These are phyloP conservation scores for Poeciliopsis infans DNA, from an alignment of 2,797 vertebrate genomes.

Conservation along the genomic window DNA sequence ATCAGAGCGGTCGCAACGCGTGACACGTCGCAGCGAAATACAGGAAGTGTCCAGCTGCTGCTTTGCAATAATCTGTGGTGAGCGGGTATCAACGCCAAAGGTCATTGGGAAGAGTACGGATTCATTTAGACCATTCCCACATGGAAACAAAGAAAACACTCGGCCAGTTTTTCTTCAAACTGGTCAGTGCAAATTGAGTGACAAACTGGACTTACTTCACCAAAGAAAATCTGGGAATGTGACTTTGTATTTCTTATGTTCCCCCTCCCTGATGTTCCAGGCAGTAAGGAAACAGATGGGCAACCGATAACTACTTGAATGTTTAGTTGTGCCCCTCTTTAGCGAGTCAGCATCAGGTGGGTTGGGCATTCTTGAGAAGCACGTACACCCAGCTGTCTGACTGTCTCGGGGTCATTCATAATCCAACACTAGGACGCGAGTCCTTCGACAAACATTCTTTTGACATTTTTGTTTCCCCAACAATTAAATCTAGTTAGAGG, in stretches of 20 bases:
- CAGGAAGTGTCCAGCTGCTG: constrained; percentile 56
- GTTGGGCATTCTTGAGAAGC: constrained; percentile 32
- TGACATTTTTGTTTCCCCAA: constrained; percentile 1
- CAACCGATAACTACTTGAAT: constrained; percentile 32
- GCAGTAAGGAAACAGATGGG: constrained; percentile 28
- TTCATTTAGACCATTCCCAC: constrained; percentile 32
- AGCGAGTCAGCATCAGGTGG: constrained; percentile 68
- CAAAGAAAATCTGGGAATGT: constrained; percentile 1
- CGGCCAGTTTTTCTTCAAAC: constrained; percentile 43
- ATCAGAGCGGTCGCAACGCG: constrained; percentile 60
- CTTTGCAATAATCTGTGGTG: constrained; percentile 50
- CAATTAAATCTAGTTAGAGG: constrained; percentile 7
- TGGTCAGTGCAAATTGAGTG: constrained; percentile 31
- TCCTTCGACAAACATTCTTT: constrained; percentile 18
- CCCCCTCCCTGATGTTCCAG: constrained; percentile 15
- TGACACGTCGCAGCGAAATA: constrained; percentile 69
- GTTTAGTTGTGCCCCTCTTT: constrained; percentile 46
- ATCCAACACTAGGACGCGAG: constrained; percentile 9
- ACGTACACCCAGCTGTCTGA: constrained; percentile 69
- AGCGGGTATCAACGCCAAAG: constrained; percentile 34
- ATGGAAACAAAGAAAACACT: constrained; percentile 24
- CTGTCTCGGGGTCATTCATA: constrained; percentile 65
- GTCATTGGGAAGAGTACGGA: constrained; percentile 44
- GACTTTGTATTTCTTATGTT: neutral
- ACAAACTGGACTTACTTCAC: constrained; percentile 11